Base-by-base conservation (phyloP, 2,888 invertebrate genomes). In the Coecobrya sp. region DNA sequence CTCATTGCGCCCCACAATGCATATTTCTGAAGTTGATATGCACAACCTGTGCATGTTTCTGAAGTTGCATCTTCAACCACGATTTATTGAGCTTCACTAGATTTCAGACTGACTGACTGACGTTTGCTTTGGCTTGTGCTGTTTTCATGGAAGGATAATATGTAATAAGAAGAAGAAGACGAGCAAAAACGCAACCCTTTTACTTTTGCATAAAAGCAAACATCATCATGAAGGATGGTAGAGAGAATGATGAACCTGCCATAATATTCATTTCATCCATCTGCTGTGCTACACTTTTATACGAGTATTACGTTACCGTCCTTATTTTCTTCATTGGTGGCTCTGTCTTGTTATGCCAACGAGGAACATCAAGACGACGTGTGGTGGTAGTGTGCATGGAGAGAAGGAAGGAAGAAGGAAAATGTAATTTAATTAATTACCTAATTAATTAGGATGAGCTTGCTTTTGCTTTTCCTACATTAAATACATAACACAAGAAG, bases 361-460 rank as follows among this genome's bases (percentile, higher is more conserved):
- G 45, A 49, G 49, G 13, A 49, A 45, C 76, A 76, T 27, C 19
- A 79, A 25, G 52, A 76, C 8, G 76, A 45, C 16, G 11, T 81
- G 16, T 30, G 70, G 7, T 70, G n/a, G 36, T 10, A 5, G 36
- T 36, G 70, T 62, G 82, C 84, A 22, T 84, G 84, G 62, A 52
- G 13, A 36, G 13, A 16, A 36, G 13, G 62, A 22, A 42, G 62
- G 55, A 68, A 19, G 55, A 81, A 65, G 92, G 59, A 59, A 68
- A 86, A 89, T n/a, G 89, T 92, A 92, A 92, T 89, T 89, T 89
- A 92, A 92, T 92, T 92, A 92, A 92, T 92, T 92, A 86, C 55
- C 89, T 92, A 92, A 92, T 92, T 92, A 92, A 86, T 89, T 89
- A 92, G 86, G 81, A 92, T 86, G 92, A 92, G 89, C 70, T 89